Conservation (phyloP, 1,140 invertebrate species). For the Sesamia nonagrioides region DNA sequence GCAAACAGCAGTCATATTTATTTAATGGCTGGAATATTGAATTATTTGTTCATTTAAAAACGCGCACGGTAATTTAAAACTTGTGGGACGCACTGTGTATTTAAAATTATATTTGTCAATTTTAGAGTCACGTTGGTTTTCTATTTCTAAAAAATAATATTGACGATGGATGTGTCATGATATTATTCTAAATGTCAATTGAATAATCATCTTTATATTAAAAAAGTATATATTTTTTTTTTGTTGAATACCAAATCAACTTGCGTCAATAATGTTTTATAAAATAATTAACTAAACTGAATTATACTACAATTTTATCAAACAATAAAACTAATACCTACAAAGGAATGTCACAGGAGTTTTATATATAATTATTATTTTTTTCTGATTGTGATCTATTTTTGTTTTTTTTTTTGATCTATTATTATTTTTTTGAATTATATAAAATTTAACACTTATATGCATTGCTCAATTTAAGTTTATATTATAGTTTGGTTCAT, state of each 20-base stretch:
- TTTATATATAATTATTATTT: slow-evolving; percentile 12
- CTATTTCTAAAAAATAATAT: no score
- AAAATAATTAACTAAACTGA: no score
- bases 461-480: slow-evolving; percentile 41
- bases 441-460: background rate
- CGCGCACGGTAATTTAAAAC: background rate
- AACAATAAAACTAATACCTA: background rate
- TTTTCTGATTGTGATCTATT: slow-evolving; percentile 1
- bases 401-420: no score
- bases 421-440: slow-evolving; percentile 11
- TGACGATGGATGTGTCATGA: no score
- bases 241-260: background rate
- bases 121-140: no score
- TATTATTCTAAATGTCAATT: background rate
- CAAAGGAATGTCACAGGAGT: slow-evolving; percentile 14
- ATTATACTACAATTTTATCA: background rate
- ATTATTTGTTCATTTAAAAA: background rate
- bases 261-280: background rate
- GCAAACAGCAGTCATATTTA: slow-evolving; percentile 6
- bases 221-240: no score
- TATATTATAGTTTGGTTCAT: slow-evolving; percentile 18
- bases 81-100: background rate
- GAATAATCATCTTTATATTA: no score
- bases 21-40: background rate
- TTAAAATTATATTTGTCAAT: background rate